These are phyloP conservation scores for Lycaon pictus DNA, from an alignment of 2,113 vertebrate genomes.

Conservation along the genomic window DNA sequence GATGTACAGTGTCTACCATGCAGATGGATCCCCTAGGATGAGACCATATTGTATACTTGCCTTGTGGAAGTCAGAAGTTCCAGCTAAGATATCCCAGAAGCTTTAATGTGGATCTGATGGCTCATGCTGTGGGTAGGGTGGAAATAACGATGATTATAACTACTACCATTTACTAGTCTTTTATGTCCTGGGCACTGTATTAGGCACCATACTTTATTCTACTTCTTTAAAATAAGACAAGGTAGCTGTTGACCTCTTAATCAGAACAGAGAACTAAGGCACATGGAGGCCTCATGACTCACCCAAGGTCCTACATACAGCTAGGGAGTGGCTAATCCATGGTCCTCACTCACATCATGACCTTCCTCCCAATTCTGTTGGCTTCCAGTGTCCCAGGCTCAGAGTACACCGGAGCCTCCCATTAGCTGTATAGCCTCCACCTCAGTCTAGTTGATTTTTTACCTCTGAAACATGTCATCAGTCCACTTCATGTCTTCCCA, in stretches of 20 bases:
- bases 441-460: neutral
- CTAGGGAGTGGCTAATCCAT: too few relatives aligned
- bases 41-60: neutral
- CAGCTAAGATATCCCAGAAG: neutral
- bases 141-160: neutral
- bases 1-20: neutral
- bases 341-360: neutral
- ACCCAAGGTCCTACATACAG: accelerated
- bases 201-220: neutral
- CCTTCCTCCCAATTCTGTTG: neutral
- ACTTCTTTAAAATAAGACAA: neutral
- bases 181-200: neutral
- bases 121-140: neutral
- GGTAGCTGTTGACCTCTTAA: neutral
- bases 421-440: accelerated
- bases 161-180: neutral
- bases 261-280: neutral
- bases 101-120: neutral
- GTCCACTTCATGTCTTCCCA: neutral
- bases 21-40: neutral
- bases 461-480: accelerated
- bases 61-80: neutral
- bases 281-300: neutral
- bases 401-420: neutral
- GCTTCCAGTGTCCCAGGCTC: neutral